Conservation (phyloP, 2,797 vertebrate species). For the Myotis vivesi region DNA sequence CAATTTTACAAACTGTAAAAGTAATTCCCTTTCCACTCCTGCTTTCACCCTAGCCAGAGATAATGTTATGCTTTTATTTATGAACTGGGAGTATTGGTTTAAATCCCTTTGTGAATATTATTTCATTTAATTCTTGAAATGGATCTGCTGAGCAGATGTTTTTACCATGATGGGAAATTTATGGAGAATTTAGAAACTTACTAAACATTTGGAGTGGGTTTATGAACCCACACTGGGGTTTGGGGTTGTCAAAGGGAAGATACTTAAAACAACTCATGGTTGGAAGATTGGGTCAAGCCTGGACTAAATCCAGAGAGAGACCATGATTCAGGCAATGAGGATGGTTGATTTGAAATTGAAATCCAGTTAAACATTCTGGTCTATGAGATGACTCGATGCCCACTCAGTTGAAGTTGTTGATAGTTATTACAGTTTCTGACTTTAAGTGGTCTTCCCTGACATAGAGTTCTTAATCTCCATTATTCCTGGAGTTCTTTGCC, state of each 20-base stretch:
- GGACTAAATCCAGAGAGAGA: neutral
- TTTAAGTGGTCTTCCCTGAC: neutral
- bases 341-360: neutral
- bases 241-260: neutral
- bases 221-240: neutral
- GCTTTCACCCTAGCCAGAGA: neutral
- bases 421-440: neutral
- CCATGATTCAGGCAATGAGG: neutral
- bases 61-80: neutral
- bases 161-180: neutral
- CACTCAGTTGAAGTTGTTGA: neutral
- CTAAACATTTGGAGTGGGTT: neutral
- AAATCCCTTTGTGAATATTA: neutral
- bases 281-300: neutral
- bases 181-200: neutral
- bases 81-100: neutral
- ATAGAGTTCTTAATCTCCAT: neutral
- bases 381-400: neutral
- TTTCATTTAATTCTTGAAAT: neutral
- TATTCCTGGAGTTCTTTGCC: neutral
- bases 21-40: neutral
- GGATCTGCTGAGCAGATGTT: neutral
- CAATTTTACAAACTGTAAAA: neutral
- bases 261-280: neutral
- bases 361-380: neutral